Conservation (phyloP, 2,113 vertebrate species). For the Smithornis capensis region DNA sequence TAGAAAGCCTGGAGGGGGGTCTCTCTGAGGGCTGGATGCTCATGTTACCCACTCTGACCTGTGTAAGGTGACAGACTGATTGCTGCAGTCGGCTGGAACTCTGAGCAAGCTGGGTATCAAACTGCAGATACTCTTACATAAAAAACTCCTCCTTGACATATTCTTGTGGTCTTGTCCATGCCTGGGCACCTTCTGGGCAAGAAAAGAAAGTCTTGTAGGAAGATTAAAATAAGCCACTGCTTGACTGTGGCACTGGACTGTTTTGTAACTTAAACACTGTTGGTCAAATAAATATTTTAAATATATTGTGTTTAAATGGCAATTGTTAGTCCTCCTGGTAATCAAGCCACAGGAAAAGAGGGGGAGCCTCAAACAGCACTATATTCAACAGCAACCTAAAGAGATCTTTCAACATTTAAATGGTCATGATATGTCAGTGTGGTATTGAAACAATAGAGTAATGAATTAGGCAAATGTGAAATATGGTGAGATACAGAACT, state of each 20-base stretch:
- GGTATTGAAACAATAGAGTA: background rate
- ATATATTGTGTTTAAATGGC: background rate
- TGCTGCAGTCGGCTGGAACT: background rate
- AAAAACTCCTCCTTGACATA: background rate
- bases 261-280: background rate
- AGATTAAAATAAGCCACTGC: background rate
- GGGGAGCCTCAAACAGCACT: background rate
- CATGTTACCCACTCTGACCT: background rate
- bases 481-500: background rate
- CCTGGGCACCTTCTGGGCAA: background rate
- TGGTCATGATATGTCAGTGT: background rate
- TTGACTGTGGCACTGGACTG: background rate
- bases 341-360: background rate
- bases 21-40: background rate
- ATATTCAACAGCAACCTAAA: background rate
- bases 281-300: background rate
- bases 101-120: background rate
- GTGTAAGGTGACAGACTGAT: background rate
- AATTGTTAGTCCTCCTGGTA: background rate
- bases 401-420: background rate
- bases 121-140: background rate
- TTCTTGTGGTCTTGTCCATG: background rate
- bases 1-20: background rate
- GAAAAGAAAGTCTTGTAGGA: background rate
- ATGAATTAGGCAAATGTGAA: background rate